Conservation (phyloP, 2,888 invertebrate genomes). For the Epsilonema sp. region DNA sequence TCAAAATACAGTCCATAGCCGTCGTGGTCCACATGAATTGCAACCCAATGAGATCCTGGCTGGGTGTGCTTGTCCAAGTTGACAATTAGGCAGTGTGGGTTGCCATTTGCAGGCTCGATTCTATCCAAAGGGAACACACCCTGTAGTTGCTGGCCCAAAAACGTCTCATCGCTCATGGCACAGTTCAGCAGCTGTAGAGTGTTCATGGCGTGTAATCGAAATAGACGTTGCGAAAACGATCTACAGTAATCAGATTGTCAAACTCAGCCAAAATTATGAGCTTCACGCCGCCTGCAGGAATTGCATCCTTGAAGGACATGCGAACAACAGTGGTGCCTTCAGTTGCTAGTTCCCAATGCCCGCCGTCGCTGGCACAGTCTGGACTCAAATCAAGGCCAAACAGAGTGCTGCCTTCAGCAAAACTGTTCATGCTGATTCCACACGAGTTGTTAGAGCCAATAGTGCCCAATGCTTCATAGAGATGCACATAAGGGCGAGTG, state of each 20-base stretch:
- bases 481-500: background rate
- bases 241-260: background rate
- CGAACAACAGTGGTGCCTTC: background rate
- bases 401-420: background rate
- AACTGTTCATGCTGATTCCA: background rate
- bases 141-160: no score
- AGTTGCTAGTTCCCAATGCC: background rate
- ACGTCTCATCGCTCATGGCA: no score
- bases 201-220: no score
- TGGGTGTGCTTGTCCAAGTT: no score
- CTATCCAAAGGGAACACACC: no score
- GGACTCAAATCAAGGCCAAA: constrained; percentile 4
- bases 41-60: no score
- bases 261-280: constrained; percentile 1
- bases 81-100: no score
- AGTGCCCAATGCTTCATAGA: background rate
- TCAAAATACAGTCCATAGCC: no score
- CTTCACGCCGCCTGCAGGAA: constrained; percentile 1
- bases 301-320: background rate
- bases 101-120: no score
- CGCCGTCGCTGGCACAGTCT: background rate
- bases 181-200: no score
- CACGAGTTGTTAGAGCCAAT: background rate
- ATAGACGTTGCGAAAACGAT: constrained; percentile 1
- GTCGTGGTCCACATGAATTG: no score